These are phyloP conservation scores for Nixonia krombeini DNA, from an alignment of 1,140 invertebrate genomes.

Conservation along the genomic window DNA sequence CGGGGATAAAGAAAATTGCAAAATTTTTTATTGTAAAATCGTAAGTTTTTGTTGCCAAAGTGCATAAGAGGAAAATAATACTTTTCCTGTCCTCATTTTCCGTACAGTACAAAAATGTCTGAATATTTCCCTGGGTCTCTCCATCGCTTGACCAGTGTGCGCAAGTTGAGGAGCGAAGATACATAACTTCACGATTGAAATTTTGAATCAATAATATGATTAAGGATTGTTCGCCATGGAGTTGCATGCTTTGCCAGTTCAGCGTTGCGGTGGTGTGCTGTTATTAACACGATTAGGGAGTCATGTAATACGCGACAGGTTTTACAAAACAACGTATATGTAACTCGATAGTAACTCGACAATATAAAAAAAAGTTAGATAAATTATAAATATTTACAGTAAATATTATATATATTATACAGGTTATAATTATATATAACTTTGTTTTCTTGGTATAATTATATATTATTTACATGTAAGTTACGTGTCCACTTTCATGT, in stretches of 20 bases:
- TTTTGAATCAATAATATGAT: slow-evolving; percentile 23
- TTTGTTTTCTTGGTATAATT: no score
- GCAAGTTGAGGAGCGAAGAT: slow-evolving; percentile 16
- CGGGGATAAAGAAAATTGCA: no score
- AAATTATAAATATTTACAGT: no score
- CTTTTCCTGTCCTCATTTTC: background rate
- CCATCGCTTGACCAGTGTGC: slow-evolving; percentile 21
- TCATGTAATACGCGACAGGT: slow-evolving; percentile 17
- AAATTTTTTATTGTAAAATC: no score
- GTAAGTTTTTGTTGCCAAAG: no score
- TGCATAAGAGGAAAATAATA: background rate
- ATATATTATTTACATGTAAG: no score
- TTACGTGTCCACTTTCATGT: no score
- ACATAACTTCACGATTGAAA: slow-evolving; percentile 43
- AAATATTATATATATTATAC: no score
- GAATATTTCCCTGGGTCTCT: background rate
- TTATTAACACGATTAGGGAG: slow-evolving; percentile 62
- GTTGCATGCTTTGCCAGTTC: slow-evolving; percentile 65
- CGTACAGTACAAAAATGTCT: background rate
- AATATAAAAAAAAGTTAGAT: no score
- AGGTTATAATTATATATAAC: no score
- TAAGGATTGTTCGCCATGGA: slow-evolving; percentile 24
- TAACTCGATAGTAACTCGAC: no score
- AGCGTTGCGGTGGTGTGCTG: slow-evolving; percentile 67
- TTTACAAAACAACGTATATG: no score